Percentiles rank a stretch among this genome's conserved stretches.
phyloP scores from a whole-genome alignment of 2,888 invertebrate species.

The Andrena bicolor region DNA sequence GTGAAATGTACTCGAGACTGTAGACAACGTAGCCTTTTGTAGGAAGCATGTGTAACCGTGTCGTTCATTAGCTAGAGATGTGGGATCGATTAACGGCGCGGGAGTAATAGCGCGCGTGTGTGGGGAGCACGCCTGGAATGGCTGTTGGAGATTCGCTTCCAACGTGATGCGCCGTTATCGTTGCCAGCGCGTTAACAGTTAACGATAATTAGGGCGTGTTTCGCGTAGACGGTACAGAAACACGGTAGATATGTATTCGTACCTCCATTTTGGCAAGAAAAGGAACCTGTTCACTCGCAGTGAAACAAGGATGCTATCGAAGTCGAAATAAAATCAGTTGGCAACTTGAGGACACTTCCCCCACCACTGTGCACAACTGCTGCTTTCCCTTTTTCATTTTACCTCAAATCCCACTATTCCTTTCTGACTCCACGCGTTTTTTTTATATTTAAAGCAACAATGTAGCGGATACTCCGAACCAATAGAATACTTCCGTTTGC shows the following conservation, averaged over 20 bases:
- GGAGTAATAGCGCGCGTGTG: constrained; percentile 30
- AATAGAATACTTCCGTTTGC: background rate
- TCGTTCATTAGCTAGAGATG: constrained; percentile 65
- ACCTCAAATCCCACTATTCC: background rate
- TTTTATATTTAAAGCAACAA: background rate
- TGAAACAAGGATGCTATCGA: constrained; percentile 1
- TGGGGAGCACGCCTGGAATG: constrained; percentile 42
- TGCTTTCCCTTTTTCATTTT: background rate
- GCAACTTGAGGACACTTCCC: background rate
- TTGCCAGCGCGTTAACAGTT: constrained; percentile 55
- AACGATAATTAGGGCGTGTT: constrained; percentile 45
- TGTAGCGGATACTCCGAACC: too few relatives aligned
- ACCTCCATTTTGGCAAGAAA: constrained; percentile 26
- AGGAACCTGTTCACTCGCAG: constrained; percentile 9
- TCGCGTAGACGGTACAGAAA: constrained; percentile 23
- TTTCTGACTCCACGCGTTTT: background rate
- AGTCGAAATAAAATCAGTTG: background rate
- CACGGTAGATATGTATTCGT: constrained; percentile 37
- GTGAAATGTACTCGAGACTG: constrained; percentile 65
- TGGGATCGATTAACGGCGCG: constrained; percentile 49
- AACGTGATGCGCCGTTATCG: constrained; percentile 37
- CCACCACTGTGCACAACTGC: background rate
- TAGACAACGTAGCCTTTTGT: constrained; percentile 67
- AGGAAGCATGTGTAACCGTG: constrained; percentile 65
- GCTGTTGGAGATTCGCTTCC: constrained; percentile 43